Conservation (phyloP, 2,113 vertebrate genomes). For the Tachycineta bicolor region DNA sequence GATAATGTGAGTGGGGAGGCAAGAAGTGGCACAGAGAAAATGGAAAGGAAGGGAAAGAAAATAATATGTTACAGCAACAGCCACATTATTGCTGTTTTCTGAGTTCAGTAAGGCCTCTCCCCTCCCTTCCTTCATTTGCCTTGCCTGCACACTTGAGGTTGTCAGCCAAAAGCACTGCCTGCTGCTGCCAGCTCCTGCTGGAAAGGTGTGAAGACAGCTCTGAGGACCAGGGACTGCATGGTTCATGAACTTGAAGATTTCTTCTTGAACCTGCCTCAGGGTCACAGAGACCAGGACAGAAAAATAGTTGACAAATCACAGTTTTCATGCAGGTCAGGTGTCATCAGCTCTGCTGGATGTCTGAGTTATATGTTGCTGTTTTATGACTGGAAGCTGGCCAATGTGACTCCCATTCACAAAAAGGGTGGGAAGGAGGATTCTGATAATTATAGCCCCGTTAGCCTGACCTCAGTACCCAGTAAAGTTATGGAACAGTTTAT, state of each 20-base stretch:
- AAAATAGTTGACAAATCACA: background rate
- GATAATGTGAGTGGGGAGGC: background rate
- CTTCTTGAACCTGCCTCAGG: background rate
- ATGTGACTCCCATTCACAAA: background rate
- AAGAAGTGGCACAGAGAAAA: background rate
- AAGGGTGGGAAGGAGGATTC: background rate
- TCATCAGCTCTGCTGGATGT: background rate
- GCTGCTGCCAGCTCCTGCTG: background rate
- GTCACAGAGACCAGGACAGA: background rate
- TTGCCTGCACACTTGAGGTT: background rate
- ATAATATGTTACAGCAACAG: background rate
- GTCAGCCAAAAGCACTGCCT: background rate
- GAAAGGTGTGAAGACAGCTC: rapidly evolving
- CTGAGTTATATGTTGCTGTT: background rate
- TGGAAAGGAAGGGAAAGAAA: background rate
- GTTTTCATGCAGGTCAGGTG: background rate
- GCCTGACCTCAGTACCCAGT: background rate
- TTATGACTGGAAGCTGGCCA: background rate
- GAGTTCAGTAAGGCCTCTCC: background rate
- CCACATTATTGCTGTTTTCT: background rate
- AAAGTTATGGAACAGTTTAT: background rate
- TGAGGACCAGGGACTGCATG: rapidly evolving
- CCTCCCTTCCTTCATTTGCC: background rate
- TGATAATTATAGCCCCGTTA: background rate
- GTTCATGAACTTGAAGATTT: rapidly evolving